Conservation (phyloP, 1,140 invertebrate species). For the Lepeophtheirus salmonis region DNA sequence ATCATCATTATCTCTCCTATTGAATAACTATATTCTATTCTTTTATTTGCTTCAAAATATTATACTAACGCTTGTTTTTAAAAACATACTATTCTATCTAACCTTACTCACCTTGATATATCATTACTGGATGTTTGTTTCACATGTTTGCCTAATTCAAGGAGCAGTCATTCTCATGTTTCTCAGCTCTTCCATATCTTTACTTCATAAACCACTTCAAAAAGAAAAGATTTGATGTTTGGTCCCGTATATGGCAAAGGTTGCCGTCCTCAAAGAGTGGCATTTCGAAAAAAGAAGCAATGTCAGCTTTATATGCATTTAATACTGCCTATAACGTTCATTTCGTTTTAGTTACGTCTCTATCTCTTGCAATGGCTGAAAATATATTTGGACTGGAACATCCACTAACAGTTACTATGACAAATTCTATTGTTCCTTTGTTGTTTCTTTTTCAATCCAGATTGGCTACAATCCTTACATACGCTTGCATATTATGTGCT, state of each 20-base stretch:
- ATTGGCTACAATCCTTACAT: background rate
- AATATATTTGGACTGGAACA: background rate
- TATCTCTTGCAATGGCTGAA: background rate
- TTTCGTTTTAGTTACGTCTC: background rate
- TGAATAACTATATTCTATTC: background rate
- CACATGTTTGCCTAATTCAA: background rate
- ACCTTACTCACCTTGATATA: no score
- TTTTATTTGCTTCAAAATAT: background rate
- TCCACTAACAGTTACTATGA: background rate
- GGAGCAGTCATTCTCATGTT: background rate
- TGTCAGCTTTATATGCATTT: background rate
- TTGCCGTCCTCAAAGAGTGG: background rate
- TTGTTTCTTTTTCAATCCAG: background rate
- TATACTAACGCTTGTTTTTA: background rate
- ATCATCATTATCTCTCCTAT: background rate
- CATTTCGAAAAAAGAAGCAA: background rate
- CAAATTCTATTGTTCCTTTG: background rate
- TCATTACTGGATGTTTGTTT: background rate
- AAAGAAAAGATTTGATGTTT: background rate
- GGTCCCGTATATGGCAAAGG: background rate
- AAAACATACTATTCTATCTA: no score
- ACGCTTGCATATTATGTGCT: background rate
- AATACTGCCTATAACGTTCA: background rate
- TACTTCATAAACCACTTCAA: background rate
- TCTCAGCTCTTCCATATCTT: background rate